Percentiles rank a stretch among this genome's conserved stretches.
These are phyloP conservation scores for Porites evermanni DNA, from an alignment of 92 coral and sea anemone genomes.

Conservation along the genomic window DNA sequence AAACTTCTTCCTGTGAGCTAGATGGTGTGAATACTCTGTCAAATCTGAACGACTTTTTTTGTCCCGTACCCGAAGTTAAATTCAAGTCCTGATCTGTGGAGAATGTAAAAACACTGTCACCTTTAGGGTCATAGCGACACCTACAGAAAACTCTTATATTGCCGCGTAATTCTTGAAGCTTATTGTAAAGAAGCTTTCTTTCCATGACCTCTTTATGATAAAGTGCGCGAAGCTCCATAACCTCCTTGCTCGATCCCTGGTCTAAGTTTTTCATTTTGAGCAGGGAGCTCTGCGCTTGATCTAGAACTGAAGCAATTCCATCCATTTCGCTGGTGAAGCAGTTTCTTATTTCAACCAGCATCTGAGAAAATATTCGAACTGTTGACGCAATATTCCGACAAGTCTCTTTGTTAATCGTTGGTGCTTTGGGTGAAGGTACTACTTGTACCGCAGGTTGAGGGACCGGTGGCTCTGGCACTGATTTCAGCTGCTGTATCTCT, in stretches of 20 bases:
- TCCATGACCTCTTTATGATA: slow-evolving; percentile 85
- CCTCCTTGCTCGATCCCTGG: slow-evolving; percentile 41
- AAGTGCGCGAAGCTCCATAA: slow-evolving; percentile 69
- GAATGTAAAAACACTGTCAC: slow-evolving; percentile 62
- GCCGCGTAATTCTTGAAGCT: slow-evolving; percentile 84
- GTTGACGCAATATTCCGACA: slow-evolving; percentile 14
- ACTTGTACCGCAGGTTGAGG: slow-evolving; percentile 4
- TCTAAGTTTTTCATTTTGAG: slow-evolving; percentile 18
- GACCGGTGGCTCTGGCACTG: slow-evolving; percentile 1
- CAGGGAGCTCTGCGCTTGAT: slow-evolving; percentile 34
- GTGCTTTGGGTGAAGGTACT: background rate
- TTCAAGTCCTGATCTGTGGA: slow-evolving; percentile 78
- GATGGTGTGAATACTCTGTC: slow-evolving; percentile 78
- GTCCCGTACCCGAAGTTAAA: slow-evolving; percentile 55
- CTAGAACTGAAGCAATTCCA: slow-evolving; percentile 25
- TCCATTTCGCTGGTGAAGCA: slow-evolving; percentile 34
- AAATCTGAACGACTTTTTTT: slow-evolving; percentile 74
- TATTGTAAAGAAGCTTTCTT: slow-evolving; percentile 81
- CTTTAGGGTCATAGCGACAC: slow-evolving; percentile 73
- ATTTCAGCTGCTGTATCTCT: slow-evolving; percentile 58
- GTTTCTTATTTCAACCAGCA: slow-evolving; percentile 32
- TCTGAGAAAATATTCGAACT: slow-evolving; percentile 23
- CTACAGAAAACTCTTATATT: slow-evolving; percentile 89
- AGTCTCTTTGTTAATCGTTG: slow-evolving; percentile 16
- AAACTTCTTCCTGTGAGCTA: slow-evolving; percentile 83